phyloP scores from a whole-genome alignment of 2,797 vertebrate species.

The Falco columbarius region DNA sequence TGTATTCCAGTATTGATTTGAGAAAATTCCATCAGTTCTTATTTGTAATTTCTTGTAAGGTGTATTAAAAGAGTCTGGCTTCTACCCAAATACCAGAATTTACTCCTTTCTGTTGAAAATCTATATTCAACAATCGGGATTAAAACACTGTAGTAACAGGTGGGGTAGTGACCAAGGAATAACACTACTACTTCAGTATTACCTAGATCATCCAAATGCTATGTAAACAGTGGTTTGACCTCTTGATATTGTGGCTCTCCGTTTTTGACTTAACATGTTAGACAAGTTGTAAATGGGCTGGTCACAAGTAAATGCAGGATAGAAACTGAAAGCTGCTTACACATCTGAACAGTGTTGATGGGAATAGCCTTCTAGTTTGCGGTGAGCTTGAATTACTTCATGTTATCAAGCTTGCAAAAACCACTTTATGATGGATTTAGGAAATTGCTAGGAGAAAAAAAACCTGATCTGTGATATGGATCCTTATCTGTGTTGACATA shows the following conservation, averaged over 20 bases:
- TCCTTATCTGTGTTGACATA: neutral
- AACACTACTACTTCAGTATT: neutral
- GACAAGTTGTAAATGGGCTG: neutral
- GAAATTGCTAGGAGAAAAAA: neutral
- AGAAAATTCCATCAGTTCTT: neutral
- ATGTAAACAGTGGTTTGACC: neutral
- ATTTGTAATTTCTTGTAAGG: neutral
- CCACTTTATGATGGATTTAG: neutral
- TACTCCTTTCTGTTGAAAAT: neutral
- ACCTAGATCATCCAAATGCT: neutral
- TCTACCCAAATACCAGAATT: neutral
- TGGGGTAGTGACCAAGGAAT: neutral
- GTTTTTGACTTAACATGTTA: neutral
- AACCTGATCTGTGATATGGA: fast-evolving
- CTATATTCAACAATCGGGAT: neutral
- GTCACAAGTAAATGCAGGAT: neutral
- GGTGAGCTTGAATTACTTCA: neutral
- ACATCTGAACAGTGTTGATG: neutral
- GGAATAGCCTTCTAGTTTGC: neutral
- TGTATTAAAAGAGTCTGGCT: neutral
- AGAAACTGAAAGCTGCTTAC: neutral
- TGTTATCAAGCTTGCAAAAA: neutral
- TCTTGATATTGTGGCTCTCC: neutral
- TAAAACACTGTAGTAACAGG: neutral
- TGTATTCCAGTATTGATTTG: neutral